phyloP scores from a whole-genome alignment of 1,140 invertebrate genomes.

The Cecropterus lyciades region DNA sequence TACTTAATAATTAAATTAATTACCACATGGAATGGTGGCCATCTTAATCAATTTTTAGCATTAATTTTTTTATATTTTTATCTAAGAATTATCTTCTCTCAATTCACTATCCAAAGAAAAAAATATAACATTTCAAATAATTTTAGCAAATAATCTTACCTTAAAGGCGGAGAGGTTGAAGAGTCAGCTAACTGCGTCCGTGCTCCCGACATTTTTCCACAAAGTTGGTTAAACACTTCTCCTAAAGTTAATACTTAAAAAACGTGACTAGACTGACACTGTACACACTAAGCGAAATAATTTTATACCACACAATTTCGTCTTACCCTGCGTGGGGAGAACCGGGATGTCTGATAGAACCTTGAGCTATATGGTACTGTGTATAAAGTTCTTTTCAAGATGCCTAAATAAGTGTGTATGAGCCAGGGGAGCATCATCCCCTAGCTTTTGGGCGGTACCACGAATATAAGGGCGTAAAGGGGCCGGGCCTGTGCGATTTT shows the following conservation, averaged over 20 bases:
- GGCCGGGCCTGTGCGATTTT: conserved; percentile 47
- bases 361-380: conserved; percentile 11
- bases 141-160: conserved; percentile 46
- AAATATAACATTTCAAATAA: conserved; percentile 6
- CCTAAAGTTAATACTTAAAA: conserved; percentile 38
- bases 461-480: conserved; percentile 49
- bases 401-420: conserved; percentile 13
- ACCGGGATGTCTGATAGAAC: neutral
- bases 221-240: conserved; percentile 10
- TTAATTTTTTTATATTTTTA: too few species aligned
- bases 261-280: conserved; percentile 52
- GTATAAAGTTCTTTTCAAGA: conserved; percentile 39
- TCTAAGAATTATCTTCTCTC: too few species aligned
- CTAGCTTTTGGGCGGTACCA: conserved; percentile 57
- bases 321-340: conserved; percentile 32
- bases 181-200: conserved; percentile 73
- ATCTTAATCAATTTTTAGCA: too few species aligned
- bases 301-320: conserved; percentile 60
- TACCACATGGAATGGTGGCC: too few species aligned
- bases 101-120: too few species aligned
- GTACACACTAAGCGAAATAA: conserved; percentile 49
- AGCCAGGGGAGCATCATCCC: conserved; percentile 42
- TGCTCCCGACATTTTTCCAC: conserved; percentile 59
- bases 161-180: conserved; percentile 70
- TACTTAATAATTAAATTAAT: too few species aligned